phyloP scores from a whole-genome alignment of 2,888 invertebrate species.

The Rambutsinella grinnellia region DNA sequence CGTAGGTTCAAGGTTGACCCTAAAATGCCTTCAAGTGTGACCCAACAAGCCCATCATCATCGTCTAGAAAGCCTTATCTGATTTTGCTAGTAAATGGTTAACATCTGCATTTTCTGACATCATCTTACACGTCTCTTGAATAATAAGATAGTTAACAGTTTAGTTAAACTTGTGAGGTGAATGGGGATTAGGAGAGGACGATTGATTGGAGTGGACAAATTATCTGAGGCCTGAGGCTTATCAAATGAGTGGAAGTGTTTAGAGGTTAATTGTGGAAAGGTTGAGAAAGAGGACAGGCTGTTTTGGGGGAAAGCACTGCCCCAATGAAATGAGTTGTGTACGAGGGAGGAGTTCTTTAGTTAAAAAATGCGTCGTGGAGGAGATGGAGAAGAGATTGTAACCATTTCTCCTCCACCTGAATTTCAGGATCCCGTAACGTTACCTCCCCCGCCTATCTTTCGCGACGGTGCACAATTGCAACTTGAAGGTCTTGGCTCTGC shows the following conservation, averaged over 20 bases:
- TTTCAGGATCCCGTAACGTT: constrained; percentile 76
- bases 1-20: constrained; percentile 20
- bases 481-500: constrained; percentile 14
- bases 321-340: constrained; percentile 20
- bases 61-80: not conserved
- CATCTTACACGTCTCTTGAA: not conserved
- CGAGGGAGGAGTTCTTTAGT: constrained; percentile 2
- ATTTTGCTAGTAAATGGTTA: not conserved
- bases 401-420: constrained; percentile 87
- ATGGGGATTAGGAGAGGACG: no score
- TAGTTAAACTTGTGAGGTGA: no score
- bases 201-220: no score
- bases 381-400: constrained; percentile 68
- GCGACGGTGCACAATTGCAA: constrained; percentile 50
- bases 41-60: not conserved
- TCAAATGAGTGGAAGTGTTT: no score
- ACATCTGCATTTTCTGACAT: not conserved
- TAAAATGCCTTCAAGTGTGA: constrained; percentile 26
- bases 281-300: no score
- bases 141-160: no score
- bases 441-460: constrained; percentile 61
- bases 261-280: no score
- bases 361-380: constrained; percentile 62
- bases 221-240: no score
- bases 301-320: no score